Conservation (phyloP, 2,797 vertebrate genomes). For the Falco berigora region DNA sequence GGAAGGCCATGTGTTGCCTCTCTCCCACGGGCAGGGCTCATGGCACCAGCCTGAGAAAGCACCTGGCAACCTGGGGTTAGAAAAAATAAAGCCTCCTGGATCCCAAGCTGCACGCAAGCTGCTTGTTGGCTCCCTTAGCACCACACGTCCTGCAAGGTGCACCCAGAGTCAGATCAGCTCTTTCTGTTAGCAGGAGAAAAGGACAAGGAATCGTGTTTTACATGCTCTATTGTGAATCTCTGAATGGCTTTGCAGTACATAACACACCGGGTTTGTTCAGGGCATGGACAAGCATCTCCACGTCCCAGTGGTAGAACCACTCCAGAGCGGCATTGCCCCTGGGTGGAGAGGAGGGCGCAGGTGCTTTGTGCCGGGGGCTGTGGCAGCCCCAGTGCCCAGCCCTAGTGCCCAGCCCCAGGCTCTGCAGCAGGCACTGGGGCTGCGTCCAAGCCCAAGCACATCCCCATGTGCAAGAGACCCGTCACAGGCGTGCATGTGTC, state of each 20-base stretch:
- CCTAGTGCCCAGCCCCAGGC: neutral
- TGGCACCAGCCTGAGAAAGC: neutral
- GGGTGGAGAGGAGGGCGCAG: neutral
- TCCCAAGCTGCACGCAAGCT: neutral
- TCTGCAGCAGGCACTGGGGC: neutral
- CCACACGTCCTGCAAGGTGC: neutral
- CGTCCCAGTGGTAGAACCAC: neutral
- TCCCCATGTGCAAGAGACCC: neutral
- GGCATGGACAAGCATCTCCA: neutral
- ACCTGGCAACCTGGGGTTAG: neutral
- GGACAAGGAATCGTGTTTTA: neutral
- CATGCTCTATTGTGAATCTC: neutral
- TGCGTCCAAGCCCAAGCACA: fast-evolving
- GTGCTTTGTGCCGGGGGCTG: neutral
- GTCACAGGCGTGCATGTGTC: fast-evolving
- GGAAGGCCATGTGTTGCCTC: neutral
- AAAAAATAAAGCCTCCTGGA: neutral
- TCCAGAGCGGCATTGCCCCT: fast-evolving
- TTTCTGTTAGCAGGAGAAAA: neutral
- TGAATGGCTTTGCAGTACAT: neutral
- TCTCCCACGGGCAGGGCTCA: neutral
- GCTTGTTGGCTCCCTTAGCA: neutral
- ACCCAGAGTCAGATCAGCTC: neutral
- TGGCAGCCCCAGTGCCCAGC: neutral
- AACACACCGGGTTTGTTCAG: neutral